phyloP scores from a whole-genome alignment of 2,113 vertebrate species.

The Cranoglanis bouderius region DNA sequence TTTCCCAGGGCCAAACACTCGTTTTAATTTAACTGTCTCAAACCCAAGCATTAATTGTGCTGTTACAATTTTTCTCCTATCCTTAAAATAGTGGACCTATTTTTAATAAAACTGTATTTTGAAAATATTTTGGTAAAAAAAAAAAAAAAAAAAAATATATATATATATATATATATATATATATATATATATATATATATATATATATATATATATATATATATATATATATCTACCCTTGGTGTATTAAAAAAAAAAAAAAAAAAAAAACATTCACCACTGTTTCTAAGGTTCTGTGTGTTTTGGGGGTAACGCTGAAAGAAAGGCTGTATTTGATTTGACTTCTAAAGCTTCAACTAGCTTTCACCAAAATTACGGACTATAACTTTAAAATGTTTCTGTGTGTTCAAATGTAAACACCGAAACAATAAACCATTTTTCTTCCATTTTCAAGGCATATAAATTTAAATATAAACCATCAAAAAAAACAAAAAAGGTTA shows the following conservation, averaged over 20 bases:
- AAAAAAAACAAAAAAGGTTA: background rate
- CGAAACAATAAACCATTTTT: background rate
- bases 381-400: background rate
- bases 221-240: background rate
- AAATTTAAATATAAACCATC: background rate
- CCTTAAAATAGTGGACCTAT: background rate
- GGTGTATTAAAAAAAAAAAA: background rate
- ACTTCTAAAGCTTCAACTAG: background rate
- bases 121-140: background rate
- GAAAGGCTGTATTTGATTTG: no score
- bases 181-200: background rate
- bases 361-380: background rate
- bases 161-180: background rate
- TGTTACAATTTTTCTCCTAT: background rate
- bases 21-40: background rate
- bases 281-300: background rate
- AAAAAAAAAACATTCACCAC: background rate
- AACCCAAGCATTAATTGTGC: slow-evolving; percentile 4
- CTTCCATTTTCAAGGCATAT: background rate
- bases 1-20: slow-evolving; percentile 69
- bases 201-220: background rate
- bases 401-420: background rate
- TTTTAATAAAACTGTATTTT: background rate
- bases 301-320: background rate
- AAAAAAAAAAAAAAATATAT: no score